These are phyloP conservation scores for Papilio machaon DNA, from an alignment of 1,140 invertebrate genomes.

Conservation along the genomic window DNA sequence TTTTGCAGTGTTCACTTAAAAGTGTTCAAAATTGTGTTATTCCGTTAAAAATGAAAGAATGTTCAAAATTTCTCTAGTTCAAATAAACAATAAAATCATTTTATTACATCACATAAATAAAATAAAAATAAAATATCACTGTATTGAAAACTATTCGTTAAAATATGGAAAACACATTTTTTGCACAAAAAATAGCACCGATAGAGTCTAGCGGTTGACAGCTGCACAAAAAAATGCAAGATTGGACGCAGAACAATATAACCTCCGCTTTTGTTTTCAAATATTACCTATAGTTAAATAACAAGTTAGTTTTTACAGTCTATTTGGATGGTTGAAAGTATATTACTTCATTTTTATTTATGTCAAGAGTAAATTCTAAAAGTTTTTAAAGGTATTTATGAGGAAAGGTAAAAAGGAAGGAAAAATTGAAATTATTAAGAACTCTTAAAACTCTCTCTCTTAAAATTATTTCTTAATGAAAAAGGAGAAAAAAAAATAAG, in stretches of 20 bases:
- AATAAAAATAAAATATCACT: neutral
- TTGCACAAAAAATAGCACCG: neutral
- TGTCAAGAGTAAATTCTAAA: neutral
- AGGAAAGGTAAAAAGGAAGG: too few relatives aligned
- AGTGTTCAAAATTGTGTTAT: too few relatives aligned
- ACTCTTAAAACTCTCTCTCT: too few relatives aligned
- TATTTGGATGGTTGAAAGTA: neutral
- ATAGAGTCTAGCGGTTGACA: neutral
- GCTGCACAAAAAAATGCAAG: neutral
- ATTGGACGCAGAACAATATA: slow-evolving; percentile 12
- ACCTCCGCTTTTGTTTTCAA: slow-evolving; percentile 4
- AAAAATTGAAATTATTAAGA: too few relatives aligned
- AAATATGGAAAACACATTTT: neutral
- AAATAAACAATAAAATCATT: too few relatives aligned
- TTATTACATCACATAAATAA: too few relatives aligned
- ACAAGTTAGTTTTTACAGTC: neutral
- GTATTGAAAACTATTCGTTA: neutral
- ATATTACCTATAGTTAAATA: neutral
- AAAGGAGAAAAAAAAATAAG: too few relatives aligned
- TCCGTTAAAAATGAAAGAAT: too few relatives aligned
- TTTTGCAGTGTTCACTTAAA: too few relatives aligned
- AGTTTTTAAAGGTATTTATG: neutral
- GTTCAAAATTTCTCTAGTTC: too few relatives aligned
- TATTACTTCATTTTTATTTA: too few relatives aligned
- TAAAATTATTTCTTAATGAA: too few relatives aligned